These are phyloP conservation scores for Corythornis madagascariensis DNA, from an alignment of 2,113 vertebrate species.

Conservation along the genomic window DNA sequence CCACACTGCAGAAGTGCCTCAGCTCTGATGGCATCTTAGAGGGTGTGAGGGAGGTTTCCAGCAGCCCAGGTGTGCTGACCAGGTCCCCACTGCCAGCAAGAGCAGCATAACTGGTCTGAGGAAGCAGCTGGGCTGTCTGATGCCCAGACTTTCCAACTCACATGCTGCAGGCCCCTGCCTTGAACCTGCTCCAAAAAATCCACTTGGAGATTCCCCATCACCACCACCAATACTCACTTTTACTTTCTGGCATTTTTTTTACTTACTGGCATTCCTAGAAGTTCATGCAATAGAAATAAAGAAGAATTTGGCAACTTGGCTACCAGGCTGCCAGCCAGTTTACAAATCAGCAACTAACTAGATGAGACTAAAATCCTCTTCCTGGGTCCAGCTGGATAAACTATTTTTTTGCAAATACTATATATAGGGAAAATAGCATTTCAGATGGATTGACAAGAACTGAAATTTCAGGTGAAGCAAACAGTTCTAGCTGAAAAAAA, in stretches of 20 bases:
- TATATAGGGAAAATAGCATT: neutral
- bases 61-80: neutral
- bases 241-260: neutral
- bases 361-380: neutral
- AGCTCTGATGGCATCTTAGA: neutral
- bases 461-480: neutral
- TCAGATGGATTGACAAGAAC: neutral
- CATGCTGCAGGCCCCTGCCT: neutral
- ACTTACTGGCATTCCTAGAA: neutral
- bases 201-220: neutral
- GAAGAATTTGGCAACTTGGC: neutral
- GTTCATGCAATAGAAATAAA: constrained; percentile 38
- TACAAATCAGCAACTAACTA: neutral
- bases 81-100: neutral
- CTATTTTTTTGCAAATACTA: neutral
- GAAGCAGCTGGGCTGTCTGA: neutral
- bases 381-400: neutral
- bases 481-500: neutral
- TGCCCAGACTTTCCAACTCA: neutral
- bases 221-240: neutral
- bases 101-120: fast-evolving
- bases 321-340: neutral
- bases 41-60: fast-evolving
- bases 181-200: neutral
- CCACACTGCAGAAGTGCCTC: neutral